These are phyloP conservation scores for Dichetophora obliterata DNA, from an alignment of 2,888 invertebrate genomes.

Conservation along the genomic window DNA sequence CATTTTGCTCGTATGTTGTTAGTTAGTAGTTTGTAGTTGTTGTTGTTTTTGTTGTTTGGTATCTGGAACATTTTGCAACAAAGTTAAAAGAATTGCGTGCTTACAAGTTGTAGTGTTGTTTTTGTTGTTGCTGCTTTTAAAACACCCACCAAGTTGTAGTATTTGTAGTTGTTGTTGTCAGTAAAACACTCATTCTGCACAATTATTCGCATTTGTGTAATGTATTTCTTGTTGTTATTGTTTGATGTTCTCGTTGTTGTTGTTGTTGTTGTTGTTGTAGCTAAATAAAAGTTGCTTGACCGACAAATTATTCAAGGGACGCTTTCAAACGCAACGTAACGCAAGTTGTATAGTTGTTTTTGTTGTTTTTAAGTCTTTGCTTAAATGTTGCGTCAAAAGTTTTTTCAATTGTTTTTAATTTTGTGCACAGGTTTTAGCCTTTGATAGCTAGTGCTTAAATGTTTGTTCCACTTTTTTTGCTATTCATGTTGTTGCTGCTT, in stretches of 20 bases:
- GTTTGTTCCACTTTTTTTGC: constrained; percentile 9
- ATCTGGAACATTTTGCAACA: no score
- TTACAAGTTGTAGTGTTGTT: not conserved
- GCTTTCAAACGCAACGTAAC: not conserved
- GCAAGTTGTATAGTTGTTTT: no score
- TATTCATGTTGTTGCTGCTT: not conserved
- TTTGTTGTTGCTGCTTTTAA: not conserved
- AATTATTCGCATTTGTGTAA: not conserved
- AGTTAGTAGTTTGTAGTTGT: constrained; percentile 20
- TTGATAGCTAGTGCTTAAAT: not conserved
- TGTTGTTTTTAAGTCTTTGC: not conserved
- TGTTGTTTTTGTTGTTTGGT: not conserved
- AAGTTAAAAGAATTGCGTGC: no score
- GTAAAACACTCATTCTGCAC: not conserved
- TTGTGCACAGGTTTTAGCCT: constrained; percentile 7
- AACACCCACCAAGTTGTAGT: not conserved
- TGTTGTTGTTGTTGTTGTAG: not conserved
- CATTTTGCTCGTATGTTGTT: not conserved
- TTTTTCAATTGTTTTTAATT: not conserved
- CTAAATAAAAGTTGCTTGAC: constrained; percentile 32
- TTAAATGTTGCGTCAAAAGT: not conserved
- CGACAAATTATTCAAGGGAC: constrained; percentile 33
- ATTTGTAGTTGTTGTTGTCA: not conserved
- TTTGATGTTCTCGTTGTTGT: not conserved
- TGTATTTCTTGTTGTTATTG: no score